Percentiles rank a stretch among this genome's conserved stretches.
Conservation (phyloP, 2,113 vertebrate species). For the Antidorcas marsupialis region DNA sequence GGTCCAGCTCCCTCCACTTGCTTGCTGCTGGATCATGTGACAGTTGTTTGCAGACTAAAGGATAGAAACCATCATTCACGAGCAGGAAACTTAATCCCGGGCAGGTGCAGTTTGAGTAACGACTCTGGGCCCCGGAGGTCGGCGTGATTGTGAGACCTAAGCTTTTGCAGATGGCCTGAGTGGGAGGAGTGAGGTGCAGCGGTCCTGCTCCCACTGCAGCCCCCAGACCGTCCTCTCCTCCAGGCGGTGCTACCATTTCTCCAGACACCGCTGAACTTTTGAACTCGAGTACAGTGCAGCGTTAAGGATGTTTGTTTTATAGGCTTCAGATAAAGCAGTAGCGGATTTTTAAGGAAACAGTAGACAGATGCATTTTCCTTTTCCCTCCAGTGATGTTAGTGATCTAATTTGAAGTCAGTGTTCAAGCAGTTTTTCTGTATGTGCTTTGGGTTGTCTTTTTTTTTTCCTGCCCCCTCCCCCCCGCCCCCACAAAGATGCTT, state of each 20-base stretch:
- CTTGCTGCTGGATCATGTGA: constrained; percentile 71
- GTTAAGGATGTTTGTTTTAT: constrained; percentile 51
- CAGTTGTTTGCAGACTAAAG: constrained; percentile 66
- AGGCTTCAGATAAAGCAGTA: constrained; percentile 59
- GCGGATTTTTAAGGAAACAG: constrained; percentile 62
- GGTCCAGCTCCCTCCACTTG: constrained; percentile 5
- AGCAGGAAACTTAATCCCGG: constrained; percentile 76
- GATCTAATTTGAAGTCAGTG: constrained; percentile 71
- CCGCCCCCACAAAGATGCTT: background rate
- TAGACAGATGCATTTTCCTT: constrained; percentile 62
- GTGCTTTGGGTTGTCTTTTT: background rate
- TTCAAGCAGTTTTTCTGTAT: constrained; percentile 70
- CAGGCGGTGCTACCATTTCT: background rate
- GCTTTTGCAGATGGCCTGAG: constrained; percentile 57
- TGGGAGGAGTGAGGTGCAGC: background rate
- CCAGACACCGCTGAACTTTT: constrained; percentile 57
- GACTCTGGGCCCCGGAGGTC: constrained; percentile 71
- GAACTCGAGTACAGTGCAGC: constrained; percentile 40
- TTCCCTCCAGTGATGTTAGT: constrained; percentile 70
- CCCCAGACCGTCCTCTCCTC: constrained; percentile 16
- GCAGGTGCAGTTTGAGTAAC: constrained; percentile 78
- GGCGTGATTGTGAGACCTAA: constrained; percentile 5
- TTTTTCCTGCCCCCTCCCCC: background rate
- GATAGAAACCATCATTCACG: constrained; percentile 73
- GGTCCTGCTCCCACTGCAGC: constrained; percentile 38